Evolutionary conservation across 2,113 vertebrate species (phyloP), one percentile per base, ranked within the genome.

Genomic region (Forbesichthys agassizii): DNA sequence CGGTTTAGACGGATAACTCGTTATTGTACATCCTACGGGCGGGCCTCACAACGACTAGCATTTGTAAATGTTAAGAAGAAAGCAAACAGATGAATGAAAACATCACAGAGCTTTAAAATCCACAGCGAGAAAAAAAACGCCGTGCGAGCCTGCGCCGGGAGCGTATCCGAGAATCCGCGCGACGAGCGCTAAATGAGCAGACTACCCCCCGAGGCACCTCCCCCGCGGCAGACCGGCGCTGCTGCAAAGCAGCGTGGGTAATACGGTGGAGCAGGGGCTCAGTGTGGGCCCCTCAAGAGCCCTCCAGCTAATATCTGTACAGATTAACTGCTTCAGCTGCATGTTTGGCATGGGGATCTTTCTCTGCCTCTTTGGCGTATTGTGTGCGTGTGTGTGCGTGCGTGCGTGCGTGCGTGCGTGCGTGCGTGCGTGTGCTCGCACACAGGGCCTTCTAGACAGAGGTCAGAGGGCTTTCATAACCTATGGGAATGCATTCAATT

Each of bases 281-380:
- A 71, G 73, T 68, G 52, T 70, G 73, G 69, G 82, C 84, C 85
- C 85, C 90, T 91, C 75, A 73, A 88, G 88, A 81, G 86, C 84
- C 88, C 91, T 91, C 87, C 81, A 91, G 91, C 91, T 86, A 84
- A 90, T 92, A 91, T 91, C 87, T 85, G 79, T 79, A 84, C 89
- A 91, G 90, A 93, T 93, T 91, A 93, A 90, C 91, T 91, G 91
- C 88, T 90, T 88, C 88, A 90, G 88, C 90, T 90, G 90, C 91
- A 88, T 90, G 88, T 92, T 90, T 83, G 83, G 90, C 89, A 90
- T 82, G 76, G 90, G 90, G 84, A 90, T 89, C 88, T 88, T 84
- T 85, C 76, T 76, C 86, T 77, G 85, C 82, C 74, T 81, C 82
- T 86, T 86, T 85, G 81, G 77, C 83, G 80, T 83, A 81, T 73